phyloP scores from a whole-genome alignment of 1,140 invertebrate genomes.

The Trichonephila inaurata region DNA sequence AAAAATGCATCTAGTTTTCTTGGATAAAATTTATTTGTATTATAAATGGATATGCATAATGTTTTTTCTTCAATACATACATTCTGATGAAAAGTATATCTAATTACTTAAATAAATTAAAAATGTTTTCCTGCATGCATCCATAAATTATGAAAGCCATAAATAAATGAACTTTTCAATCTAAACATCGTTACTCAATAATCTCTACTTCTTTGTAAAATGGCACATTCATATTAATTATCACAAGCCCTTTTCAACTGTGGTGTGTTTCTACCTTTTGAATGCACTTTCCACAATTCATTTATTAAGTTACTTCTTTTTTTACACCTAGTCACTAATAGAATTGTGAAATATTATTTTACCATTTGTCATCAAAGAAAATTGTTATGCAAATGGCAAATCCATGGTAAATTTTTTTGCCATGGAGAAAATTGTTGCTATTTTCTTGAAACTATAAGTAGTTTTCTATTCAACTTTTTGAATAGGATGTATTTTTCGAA shows the following conservation, averaged over 20 bases:
- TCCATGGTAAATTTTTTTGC: slow-evolving; percentile 61
- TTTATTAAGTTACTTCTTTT: slow-evolving; percentile 27
- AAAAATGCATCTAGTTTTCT: too few species aligned
- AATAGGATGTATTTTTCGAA: slow-evolving; percentile 76
- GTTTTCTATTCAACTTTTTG: slow-evolving; percentile 76
- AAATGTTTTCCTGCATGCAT: background rate
- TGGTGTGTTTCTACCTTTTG: background rate
- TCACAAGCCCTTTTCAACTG: background rate
- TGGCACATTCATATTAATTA: background rate
- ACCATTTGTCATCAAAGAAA: slow-evolving; percentile 19
- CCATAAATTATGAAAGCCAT: background rate
- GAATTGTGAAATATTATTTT: slow-evolving; percentile 16
- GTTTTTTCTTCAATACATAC: too few species aligned
- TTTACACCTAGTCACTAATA: slow-evolving; percentile 20
- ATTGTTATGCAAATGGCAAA: slow-evolving; percentile 40
- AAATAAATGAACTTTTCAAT: background rate
- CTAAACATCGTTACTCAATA: background rate
- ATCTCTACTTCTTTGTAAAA: background rate
- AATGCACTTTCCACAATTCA: background rate
- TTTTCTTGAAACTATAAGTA: slow-evolving; percentile 75
- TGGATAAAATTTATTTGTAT: too few species aligned
- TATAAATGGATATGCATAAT: too few species aligned
- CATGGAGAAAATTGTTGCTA: slow-evolving; percentile 68
- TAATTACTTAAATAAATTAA: too few species aligned
- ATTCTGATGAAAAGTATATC: too few species aligned